Conservation (phyloP, 1,140 invertebrate species). For the Heliconius melpomene region DNA sequence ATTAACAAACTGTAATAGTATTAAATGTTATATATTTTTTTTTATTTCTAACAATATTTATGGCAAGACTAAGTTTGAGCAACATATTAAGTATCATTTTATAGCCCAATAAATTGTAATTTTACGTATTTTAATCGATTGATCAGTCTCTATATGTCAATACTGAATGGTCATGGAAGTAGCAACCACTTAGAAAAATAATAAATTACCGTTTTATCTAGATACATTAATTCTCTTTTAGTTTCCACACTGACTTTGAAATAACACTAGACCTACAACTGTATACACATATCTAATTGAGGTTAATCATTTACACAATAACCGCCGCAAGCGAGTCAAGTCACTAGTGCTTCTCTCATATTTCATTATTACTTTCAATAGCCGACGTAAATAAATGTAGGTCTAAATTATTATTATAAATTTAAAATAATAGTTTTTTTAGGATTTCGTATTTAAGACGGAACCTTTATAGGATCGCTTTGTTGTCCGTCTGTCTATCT, state of each 20-base stretch:
- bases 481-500: too few relatives aligned
- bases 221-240: background rate
- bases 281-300: background rate
- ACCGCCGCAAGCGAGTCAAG: background rate
- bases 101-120: too few relatives aligned
- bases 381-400: background rate
- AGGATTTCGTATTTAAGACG: too few relatives aligned
- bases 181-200: background rate
- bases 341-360: background rate
- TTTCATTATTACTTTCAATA: background rate
- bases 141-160: background rate
- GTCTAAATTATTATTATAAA: too few relatives aligned
- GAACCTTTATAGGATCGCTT: too few relatives aligned
- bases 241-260: slow-evolving; percentile 8
- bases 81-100: too few relatives aligned
- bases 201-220: background rate
- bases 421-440: too few relatives aligned
- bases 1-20: too few relatives aligned
- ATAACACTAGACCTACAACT: background rate
- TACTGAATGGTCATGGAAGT: background rate
- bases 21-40: too few relatives aligned
- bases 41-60: too few relatives aligned
- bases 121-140: too few relatives aligned
- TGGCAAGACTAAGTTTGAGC: too few relatives aligned
- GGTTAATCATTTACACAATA: slow-evolving; percentile 6